phyloP scores from a whole-genome alignment of 1,140 invertebrate genomes.

The Philaenus spumarius region DNA sequence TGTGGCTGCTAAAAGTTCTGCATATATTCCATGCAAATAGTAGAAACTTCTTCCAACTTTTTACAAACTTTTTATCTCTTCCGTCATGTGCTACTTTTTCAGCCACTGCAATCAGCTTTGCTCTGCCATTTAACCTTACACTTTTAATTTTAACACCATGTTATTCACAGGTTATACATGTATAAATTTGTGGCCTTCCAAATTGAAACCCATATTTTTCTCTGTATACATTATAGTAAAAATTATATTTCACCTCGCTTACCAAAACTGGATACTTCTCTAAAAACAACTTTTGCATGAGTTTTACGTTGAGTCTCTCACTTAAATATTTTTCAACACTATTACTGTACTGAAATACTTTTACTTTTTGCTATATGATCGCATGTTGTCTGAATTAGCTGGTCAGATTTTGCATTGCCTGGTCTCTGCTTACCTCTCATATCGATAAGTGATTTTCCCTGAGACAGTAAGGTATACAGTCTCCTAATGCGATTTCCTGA shows the following conservation, averaged over 20 bases:
- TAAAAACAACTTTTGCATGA: neutral
- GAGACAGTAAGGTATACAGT: too few relatives aligned
- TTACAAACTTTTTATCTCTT: neutral
- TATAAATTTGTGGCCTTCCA: slow-evolving; percentile 1
- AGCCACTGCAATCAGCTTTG: neutral
- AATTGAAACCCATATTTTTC: neutral
- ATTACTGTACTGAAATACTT: too few relatives aligned
- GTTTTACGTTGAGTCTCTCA: neutral
- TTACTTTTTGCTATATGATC: too few relatives aligned
- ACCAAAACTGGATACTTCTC: neutral
- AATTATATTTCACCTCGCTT: neutral
- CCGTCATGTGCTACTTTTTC: neutral
- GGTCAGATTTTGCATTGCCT: too few relatives aligned
- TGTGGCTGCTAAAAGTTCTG: too few relatives aligned
- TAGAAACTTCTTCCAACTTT: neutral
- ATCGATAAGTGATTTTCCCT: too few relatives aligned
- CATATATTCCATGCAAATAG: too few relatives aligned
- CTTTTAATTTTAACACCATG: too few relatives aligned
- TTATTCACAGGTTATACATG: neutral
- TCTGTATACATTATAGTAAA: slow-evolving; percentile 2
- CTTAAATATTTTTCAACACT: too few relatives aligned
- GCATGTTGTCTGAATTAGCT: too few relatives aligned
- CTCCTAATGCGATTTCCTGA: too few relatives aligned
- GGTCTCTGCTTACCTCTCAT: too few relatives aligned
- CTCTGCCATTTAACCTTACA: neutral